Percentiles rank a stretch among this genome's conserved stretches.
These are phyloP conservation scores for Philonicus albiceps DNA, from an alignment of 2,888 invertebrate species.

Conservation along the genomic window DNA sequence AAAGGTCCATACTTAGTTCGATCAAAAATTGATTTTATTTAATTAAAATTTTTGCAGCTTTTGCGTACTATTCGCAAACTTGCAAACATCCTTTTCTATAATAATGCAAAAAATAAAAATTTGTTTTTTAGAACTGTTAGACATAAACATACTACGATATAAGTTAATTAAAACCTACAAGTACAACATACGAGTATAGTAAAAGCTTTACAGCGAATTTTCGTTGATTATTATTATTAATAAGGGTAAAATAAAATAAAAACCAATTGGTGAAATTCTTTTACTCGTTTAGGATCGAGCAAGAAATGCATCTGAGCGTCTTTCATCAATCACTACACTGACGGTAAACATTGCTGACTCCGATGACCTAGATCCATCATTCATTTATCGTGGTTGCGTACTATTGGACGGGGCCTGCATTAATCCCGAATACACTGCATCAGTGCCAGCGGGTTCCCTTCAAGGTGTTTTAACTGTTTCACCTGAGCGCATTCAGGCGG, in stretches of 20 bases:
- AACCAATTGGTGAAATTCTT: background rate
- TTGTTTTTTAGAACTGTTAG: too few relatives aligned
- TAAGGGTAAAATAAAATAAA: background rate
- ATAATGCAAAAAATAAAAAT: too few relatives aligned
- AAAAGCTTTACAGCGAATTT: too few relatives aligned
- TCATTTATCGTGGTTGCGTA: conserved; percentile 87
- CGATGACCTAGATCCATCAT: conserved; percentile 91
- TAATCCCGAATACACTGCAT: conserved; percentile 85
- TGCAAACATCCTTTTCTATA: too few relatives aligned
- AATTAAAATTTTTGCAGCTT: too few relatives aligned
- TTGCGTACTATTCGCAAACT: too few relatives aligned
- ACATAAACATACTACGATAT: too few relatives aligned
- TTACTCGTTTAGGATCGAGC: conserved; percentile 77
- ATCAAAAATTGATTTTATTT: too few relatives aligned
- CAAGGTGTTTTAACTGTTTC: conserved; percentile 83
- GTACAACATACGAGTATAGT: too few relatives aligned
- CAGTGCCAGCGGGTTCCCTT: conserved; percentile 78
- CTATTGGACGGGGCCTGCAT: conserved; percentile 83
- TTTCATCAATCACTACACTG: conserved; percentile 84
- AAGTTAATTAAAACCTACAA: too few relatives aligned
- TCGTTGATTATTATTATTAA: too few relatives aligned
- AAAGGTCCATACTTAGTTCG: too few relatives aligned
- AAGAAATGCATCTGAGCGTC: conserved; percentile 75
- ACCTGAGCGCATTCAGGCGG: conserved; percentile 89
- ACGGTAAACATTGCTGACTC: conserved; percentile 87